phyloP scores from a whole-genome alignment of 2,797 vertebrate species.

The Manis crassicaudata region DNA sequence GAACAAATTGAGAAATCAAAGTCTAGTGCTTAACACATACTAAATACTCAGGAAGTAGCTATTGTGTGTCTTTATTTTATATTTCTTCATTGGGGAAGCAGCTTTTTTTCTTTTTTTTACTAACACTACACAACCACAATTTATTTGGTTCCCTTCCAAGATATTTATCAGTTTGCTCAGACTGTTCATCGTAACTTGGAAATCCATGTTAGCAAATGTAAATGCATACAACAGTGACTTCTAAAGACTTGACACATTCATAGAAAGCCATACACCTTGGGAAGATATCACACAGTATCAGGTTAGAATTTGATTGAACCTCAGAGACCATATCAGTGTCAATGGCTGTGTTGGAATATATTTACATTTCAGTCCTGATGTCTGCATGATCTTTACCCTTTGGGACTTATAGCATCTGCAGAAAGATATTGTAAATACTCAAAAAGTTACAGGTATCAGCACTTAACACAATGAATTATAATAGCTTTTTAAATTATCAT shows the following conservation, averaged over 20 bases:
- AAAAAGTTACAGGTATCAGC: neutral
- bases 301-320: neutral
- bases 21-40: neutral
- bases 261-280: neutral
- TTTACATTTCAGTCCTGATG: neutral
- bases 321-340: neutral
- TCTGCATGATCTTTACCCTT: neutral
- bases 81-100: neutral
- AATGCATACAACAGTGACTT: neutral
- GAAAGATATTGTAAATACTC: slow-evolving; percentile 18
- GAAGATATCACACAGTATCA: neutral
- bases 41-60: neutral
- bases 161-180: neutral
- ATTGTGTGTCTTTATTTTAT: slow-evolving; percentile 12
- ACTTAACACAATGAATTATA: neutral
- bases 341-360: neutral
- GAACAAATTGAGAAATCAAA: neutral
- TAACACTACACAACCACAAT: neutral
- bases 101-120: neutral
- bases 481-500: neutral
- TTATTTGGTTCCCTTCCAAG: neutral
- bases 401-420: neutral
- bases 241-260: neutral
- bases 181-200: neutral
- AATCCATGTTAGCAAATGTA: neutral